phyloP scores from a whole-genome alignment of 2,888 invertebrate genomes.

The Malthinus seriepunctatus region DNA sequence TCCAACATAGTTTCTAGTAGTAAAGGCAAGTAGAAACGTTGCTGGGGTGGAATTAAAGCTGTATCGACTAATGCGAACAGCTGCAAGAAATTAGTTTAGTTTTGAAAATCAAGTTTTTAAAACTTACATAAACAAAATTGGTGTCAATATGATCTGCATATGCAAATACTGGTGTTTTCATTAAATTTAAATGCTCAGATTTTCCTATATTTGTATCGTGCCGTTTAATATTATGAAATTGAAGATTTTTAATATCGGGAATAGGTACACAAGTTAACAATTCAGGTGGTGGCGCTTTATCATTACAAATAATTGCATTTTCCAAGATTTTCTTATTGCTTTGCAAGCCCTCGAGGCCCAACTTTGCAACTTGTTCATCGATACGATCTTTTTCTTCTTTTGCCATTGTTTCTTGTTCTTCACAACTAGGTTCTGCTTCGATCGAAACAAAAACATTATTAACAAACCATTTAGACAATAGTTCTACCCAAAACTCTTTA shows the following conservation, averaged over 20 bases:
- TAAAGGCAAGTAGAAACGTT: constrained; percentile 75
- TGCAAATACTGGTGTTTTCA: constrained; percentile 71
- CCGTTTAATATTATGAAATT: constrained; percentile 62
- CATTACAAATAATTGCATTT: constrained; percentile 75
- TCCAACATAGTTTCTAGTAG: constrained; percentile 76
- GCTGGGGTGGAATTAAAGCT: constrained; percentile 59
- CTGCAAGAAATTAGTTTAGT: constrained; percentile 55
- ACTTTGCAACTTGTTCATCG: constrained; percentile 63
- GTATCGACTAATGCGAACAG: constrained; percentile 76
- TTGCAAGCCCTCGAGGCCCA: constrained; percentile 72
- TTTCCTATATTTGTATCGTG: constrained; percentile 54
- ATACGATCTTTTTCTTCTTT: constrained; percentile 74
- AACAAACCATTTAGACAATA: constrained; percentile 70
- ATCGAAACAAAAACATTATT: constrained; percentile 66
- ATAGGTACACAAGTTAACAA: constrained; percentile 75
- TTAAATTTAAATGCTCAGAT: constrained; percentile 61
- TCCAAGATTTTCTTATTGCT: constrained; percentile 64
- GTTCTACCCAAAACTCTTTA: constrained; percentile 70
- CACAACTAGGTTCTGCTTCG: constrained; percentile 66
- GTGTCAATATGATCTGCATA: constrained; percentile 80
- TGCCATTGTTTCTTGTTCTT: constrained; percentile 68
- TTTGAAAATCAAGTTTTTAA: not conserved
- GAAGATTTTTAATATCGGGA: constrained; percentile 72
- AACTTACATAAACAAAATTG: constrained; percentile 82
- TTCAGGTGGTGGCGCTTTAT: constrained; percentile 72